Percentiles rank a stretch among this genome's conserved stretches.
Conservation (phyloP, 2,113 vertebrate species). For the Emydocephalus ijimae region DNA sequence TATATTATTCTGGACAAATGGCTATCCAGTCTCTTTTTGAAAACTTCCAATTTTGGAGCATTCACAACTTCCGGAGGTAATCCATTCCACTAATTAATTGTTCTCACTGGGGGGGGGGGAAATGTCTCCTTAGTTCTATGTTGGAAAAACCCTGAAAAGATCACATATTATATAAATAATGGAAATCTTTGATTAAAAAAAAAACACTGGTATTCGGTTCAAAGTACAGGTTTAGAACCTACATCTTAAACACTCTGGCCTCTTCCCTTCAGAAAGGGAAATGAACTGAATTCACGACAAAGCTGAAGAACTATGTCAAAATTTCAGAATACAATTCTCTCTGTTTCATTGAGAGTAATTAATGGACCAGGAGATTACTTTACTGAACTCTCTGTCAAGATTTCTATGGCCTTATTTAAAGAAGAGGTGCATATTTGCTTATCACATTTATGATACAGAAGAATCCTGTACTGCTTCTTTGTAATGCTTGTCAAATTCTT, state of each 20-base stretch:
- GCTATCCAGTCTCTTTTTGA: background rate
- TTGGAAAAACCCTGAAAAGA: background rate
- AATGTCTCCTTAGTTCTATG: too few relatives aligned
- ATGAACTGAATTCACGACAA: background rate
- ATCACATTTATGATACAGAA: background rate
- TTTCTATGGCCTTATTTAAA: background rate
- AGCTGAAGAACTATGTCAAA: background rate
- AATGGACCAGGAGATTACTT: background rate
- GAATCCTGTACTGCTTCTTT: background rate
- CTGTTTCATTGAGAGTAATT: background rate
- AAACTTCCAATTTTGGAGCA: background rate
- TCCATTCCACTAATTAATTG: background rate
- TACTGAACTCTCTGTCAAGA: background rate
- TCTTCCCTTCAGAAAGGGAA: background rate
- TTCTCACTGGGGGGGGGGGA: background rate
- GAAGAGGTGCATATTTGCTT: background rate
- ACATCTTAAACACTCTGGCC: background rate
- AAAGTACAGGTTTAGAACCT: background rate
- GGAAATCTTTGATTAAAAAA: too few relatives aligned
- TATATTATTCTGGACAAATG: background rate
- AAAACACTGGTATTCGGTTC: background rate
- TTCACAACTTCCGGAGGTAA: background rate
- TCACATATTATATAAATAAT: background rate
- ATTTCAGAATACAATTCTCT: background rate
- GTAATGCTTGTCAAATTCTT: background rate